These are phyloP conservation scores for Anoncus sp. DNA, from an alignment of 2,888 invertebrate species.

Conservation along the genomic window DNA sequence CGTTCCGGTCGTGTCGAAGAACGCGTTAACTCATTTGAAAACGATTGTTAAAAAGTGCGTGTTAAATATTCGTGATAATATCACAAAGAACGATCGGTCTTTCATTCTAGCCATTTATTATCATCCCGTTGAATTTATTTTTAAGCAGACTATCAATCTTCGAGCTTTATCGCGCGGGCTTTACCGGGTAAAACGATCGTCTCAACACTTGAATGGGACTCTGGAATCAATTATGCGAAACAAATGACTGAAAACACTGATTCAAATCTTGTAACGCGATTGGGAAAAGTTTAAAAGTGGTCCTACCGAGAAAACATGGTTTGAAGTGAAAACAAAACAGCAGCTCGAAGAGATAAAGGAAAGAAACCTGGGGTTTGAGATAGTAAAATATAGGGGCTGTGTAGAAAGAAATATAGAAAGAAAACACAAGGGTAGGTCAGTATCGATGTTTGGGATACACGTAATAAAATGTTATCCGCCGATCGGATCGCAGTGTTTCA, in stretches of 20 bases:
- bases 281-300: neutral
- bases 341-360: neutral
- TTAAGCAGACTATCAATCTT: neutral
- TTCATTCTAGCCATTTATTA: neutral
- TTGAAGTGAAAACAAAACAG: neutral
- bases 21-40: constrained; percentile 4
- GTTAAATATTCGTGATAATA: neutral
- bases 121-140: neutral
- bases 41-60: neutral
- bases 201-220: neutral
- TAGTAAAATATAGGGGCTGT: neutral
- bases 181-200: neutral
- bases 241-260: neutral
- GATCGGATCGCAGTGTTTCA: constrained; percentile 1
- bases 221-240: neutral
- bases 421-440: neutral
- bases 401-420: neutral
- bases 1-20: constrained; percentile 27
- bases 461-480: neutral
- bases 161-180: no score
- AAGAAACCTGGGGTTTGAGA: no score
- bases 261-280: neutral
- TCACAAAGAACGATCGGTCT: constrained; percentile 12
- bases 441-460: neutral
- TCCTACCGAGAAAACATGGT: neutral